phyloP scores from a whole-genome alignment of 2,888 invertebrate species.

The Frankliniella intonsa region DNA sequence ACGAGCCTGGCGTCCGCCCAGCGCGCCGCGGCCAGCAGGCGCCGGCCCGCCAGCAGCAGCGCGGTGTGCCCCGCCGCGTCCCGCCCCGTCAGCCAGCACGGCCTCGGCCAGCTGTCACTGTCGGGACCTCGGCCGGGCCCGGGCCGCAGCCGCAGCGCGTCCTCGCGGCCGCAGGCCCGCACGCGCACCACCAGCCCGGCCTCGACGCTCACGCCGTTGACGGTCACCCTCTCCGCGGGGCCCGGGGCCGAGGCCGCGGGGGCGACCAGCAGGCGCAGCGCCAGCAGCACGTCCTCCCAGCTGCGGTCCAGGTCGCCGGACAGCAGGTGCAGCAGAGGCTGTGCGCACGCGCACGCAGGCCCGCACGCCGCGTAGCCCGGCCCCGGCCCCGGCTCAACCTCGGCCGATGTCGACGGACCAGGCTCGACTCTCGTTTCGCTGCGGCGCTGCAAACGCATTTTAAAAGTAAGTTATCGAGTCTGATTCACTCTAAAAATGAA shows the following conservation, averaged over 20 bases:
- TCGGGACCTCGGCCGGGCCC: neutral
- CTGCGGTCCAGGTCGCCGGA: conserved; percentile 19
- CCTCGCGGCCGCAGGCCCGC: neutral
- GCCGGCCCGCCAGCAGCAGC: conserved; percentile 35
- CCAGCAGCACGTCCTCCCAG: neutral
- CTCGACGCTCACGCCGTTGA: conserved; percentile 12
- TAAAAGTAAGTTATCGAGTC: neutral
- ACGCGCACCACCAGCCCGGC: neutral
- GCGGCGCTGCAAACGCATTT: neutral
- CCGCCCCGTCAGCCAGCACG: conserved; percentile 32
- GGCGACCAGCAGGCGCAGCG: neutral
- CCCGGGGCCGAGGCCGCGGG: neutral
- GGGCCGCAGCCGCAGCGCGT: neutral
- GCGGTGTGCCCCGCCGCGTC: conserved; percentile 40
- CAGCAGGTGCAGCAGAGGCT: conserved; percentile 1
- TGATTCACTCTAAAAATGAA: too few relatives aligned
- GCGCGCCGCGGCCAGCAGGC: conserved; percentile 28
- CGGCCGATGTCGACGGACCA: neutral
- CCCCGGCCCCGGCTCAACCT: neutral
- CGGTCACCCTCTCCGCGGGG: neutral
- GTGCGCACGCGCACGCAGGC: neutral
- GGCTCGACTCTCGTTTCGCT: neutral
- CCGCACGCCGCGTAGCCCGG: neutral
- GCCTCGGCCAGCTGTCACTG: neutral
- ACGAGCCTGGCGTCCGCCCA: conserved; percentile 39